Evolutionary conservation across 1,140 invertebrate genomes (phyloP), one percentile per base, ranked within the genome.

Genomic region (Mesaphorura yosii): DNA sequence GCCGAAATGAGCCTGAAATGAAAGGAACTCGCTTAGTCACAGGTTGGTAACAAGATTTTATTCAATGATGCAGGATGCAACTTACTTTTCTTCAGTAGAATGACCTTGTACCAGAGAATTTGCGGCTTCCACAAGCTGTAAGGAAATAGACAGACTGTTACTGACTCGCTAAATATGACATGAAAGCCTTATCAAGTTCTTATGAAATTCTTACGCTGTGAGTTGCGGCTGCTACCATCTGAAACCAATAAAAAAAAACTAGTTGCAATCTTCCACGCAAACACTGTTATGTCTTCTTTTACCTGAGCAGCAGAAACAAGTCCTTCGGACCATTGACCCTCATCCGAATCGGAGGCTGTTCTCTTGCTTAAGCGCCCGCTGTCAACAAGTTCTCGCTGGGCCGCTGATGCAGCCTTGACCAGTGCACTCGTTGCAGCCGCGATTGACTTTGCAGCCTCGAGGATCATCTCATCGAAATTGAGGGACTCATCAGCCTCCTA

Each of bases 281-380:
- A 28, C 12, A 47, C 7, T 7, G 19, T 41, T 17, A 17, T 17
- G 40, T 15, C 25, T 46, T 12, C 31, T 25, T 42, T 53, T 26
- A 57, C 41, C 56, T 89, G 76, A 1, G 95, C 92, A 0, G 94
- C 95, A 0, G 91, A 96, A 29, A 98, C 88, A 2, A 98, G 74
- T 3, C 95, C 95, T 71, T 98, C 92, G 0, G 92, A 97, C 95
- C 94, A 98, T 66, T 98, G 93, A 0, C 92, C 93, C 72, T 98
- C 93, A 67, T 97, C 91, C 0, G 86, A 89, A 27, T 82, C 86
- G 15, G 80, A 83, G 19, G 81, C 69, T 1, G 84, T 84, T 48
- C 79, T 81, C 15, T 84, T 74, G 0, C 85, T 83, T 25, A 93
- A 84, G 72, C 88, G 53, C 41, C 79, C 80, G 58, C 81, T 78